Base-by-base conservation (phyloP, 2,797 vertebrate species). In the Menidia menidia region DNA sequence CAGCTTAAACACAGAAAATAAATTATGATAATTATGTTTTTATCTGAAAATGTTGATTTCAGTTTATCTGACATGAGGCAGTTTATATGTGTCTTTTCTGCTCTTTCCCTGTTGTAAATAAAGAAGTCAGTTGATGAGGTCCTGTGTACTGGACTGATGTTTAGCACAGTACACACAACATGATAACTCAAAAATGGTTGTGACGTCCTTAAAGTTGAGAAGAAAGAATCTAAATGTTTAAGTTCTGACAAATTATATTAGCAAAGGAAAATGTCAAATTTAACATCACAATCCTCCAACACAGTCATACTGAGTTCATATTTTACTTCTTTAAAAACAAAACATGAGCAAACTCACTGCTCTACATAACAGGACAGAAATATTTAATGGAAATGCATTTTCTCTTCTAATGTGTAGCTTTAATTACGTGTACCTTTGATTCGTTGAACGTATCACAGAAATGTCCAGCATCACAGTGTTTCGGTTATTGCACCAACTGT, bases 141-240 rank as follows among this genome's bases (percentile, higher is more conserved):
- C 18, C 19, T 52, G 6, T 30, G 4, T 12, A 18, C 8, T 51
- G 14, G 9, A 48, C 47, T 7, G 5, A 12, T 19, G 18, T 51
- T 39, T 15, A 62, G n/a, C n/a, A n/a, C 19, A 48, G 19, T 45
- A 25, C 9, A 55, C 30, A 47, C 4, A 19, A 39, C 39, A 10
- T 35, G 11, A 32, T 31, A 42, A 6, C 0, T 25, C 19, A 30
- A 51, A 47, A 16, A 48, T 50, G 6, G 57, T 6, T 32, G 16
- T 51, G 16, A 47, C 33, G 48, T n/a, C 31, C n/a, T n/a, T n/a
- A n/a, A 31, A 19, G 19, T 45, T 45, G 39, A 56, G 45, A 70
- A 48, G 18, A 30, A 12, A 30, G 6, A 25, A 30, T 50, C n/a
- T 50, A 4, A n/a, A 39, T 39, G 35, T 39, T 39, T 39, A 39